phyloP scores from a whole-genome alignment of 2,797 vertebrate genomes.

The Pipistrellus nathusii region DNA sequence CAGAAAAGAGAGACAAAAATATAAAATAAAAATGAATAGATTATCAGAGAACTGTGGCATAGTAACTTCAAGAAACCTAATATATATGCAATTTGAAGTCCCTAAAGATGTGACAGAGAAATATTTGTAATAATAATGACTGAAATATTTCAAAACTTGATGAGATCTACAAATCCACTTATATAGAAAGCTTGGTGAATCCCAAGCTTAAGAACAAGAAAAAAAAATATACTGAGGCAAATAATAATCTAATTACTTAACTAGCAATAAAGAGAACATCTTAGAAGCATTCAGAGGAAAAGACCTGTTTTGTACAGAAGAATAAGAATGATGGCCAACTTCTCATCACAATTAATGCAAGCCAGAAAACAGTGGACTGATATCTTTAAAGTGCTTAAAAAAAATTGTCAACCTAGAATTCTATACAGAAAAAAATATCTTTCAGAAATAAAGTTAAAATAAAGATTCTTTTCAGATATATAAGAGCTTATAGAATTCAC shows the following conservation, averaged over 20 bases:
- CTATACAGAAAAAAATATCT: not conserved
- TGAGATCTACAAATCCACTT: not conserved
- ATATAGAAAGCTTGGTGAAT: not conserved
- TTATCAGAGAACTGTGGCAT: not conserved
- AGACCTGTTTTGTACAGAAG: not conserved
- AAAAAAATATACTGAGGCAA: not conserved
- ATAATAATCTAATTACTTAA: not conserved
- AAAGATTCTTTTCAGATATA: not conserved
- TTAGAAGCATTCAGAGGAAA: not conserved
- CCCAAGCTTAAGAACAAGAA: not conserved
- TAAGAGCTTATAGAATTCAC: not conserved
- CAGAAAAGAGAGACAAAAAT: not conserved
- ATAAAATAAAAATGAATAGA: not conserved
- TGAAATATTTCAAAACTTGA: not conserved
- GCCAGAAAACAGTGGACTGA: not conserved
- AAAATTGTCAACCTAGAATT: not conserved
- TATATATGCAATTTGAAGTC: not conserved
- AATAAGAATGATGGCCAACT: not conserved
- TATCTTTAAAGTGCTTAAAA: not conserved
- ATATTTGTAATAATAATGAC: conserved; percentile 26
- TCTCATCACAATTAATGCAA: not conserved
- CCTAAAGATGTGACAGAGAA: not conserved
- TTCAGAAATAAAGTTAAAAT: conserved; percentile 27
- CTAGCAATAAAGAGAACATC: conserved; percentile 16
- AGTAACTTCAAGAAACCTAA: not conserved